Evolutionary conservation across 1,140 invertebrate genomes (phyloP), one percentile per base, ranked within the genome.

Genomic region (Listronotus oregonensis): DNA sequence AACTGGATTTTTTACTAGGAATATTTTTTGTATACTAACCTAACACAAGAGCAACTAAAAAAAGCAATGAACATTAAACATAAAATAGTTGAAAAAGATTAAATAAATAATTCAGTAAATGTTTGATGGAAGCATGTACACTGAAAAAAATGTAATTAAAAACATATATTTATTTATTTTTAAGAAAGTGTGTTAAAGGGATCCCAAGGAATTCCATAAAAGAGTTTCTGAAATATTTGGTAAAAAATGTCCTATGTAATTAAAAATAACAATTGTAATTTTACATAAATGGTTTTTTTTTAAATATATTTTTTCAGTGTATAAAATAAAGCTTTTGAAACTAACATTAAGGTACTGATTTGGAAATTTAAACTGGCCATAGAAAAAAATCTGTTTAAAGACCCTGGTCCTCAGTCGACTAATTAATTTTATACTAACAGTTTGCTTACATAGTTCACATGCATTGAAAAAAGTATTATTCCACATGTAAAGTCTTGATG

Each of bases 351-450:
- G 34, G 34, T 37, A 37, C 11, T 9, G 8, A 46, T 8, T 18
- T 18, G 14, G 7, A 40, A 31, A 27, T 46, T 15, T 18, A 64
- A 64, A 64, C 61, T 64, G 61, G 61, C 61, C 50, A 37, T 40
- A 27, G 7, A 62, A 54, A 51, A 42, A 42, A 51, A 47, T 12
- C 6, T 27, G 14, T 50, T 63, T 54, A 57, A 49, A 64, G 52
- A 65, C 64, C 64, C 64, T 65, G 64, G 64, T 65, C 64, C 64
- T 58, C 55, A 50, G 64, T 65, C 55, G 31, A 58, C 40, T 59
- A 61, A 61, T 10, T 61, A 51, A 64, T 64, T 55, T 34, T 55
- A 64, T 51, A 64, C 52, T 64, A 64, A 56, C 52, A 56, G 21
- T 54, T 63, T 44, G 18, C 50, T 56, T 55, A 54, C 27, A 47